Evolutionary conservation across 1,140 invertebrate genomes (phyloP).

Genomic region (Pogonognathellus flavescens): DNA sequence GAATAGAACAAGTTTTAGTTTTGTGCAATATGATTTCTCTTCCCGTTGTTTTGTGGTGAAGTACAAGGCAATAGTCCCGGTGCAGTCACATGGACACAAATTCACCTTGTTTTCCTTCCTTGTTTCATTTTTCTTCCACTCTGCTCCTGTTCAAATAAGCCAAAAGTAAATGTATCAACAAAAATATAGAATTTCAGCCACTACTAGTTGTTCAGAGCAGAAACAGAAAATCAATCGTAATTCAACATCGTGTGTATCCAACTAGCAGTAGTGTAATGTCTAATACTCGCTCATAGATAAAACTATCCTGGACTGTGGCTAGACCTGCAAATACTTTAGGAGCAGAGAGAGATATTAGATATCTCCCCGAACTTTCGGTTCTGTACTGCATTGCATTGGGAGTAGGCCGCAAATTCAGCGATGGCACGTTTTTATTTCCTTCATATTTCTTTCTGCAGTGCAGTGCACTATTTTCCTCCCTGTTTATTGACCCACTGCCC

Average conservation of each 20-base stretch:
- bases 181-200: not conserved
- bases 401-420: not conserved
- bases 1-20: constrained; percentile 31
- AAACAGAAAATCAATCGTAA: constrained; percentile 11
- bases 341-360: not conserved
- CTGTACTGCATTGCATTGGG: not conserved
- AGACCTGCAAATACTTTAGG: not conserved
- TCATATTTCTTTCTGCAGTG: not conserved
- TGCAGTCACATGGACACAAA: not conserved
- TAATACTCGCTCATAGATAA: not conserved
- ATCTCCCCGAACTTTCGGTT: not conserved
- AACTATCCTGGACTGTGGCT: not conserved
- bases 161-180: not conserved
- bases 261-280: no score
- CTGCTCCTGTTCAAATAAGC: not conserved
- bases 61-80: no score
- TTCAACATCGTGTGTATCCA: not conserved
- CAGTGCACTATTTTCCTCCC: not conserved
- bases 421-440: constrained; percentile 14
- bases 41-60: no score
- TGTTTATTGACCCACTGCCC: constrained; percentile 29
- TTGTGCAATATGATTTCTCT: not conserved
- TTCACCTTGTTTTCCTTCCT: not conserved
- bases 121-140: not conserved
- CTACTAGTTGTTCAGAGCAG: not conserved